Base-by-base conservation (phyloP, 35 echinoderm and acorn worm genomes). In the Patiria miniata region DNA sequence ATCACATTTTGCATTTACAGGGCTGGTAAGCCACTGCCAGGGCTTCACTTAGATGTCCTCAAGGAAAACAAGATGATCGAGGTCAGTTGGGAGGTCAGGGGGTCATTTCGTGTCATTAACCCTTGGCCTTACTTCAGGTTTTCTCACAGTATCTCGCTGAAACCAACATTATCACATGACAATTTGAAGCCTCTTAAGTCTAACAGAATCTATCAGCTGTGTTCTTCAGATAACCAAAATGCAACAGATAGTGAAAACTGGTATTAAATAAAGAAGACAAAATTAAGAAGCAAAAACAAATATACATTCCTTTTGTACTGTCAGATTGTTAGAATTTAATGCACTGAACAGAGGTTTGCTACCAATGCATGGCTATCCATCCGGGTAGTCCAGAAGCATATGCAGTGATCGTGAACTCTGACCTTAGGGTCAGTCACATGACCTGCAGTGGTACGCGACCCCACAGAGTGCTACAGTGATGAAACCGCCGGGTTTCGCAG, bases 31-130 rank as follows among this genome's bases (percentile, higher is more conserved):
- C 88, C 95, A 82, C 89, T 89, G 6, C 79, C 95, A 12, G 95
- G 95, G 2, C 81, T 98, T 14, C 95, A 98, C 76, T 68, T 98
- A 19, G 95, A 98, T 89, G 95, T 98, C 8, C 39, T 98, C 32
- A 98, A 98, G 78, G 95, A 98, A 61, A 86, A 85, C 10, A 98
- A 93, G 77, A 98, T 98, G 95, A 98, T 98, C 36, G 95, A 98
- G 95, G 95, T 98, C 68, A 87, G 55, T 52, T 1, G 38, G 0
- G 18, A 56, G 22, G 32, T 53, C 14, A 51, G 6, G 23, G 42
- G 28, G 14, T 59, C 34, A 30, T 56, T 19, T 33, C 14, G 14
- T 51, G 17, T 26, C 7, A 17, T 23, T 18, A 76, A 16, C 40
- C 12, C 16, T 54, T 82, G 8, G 8, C 16, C 34, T 54, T 32